Percentiles rank a stretch among this genome's conserved stretches.
phyloP scores from a whole-genome alignment of 2,113 vertebrate genomes.

The Oriolus oriolus region DNA sequence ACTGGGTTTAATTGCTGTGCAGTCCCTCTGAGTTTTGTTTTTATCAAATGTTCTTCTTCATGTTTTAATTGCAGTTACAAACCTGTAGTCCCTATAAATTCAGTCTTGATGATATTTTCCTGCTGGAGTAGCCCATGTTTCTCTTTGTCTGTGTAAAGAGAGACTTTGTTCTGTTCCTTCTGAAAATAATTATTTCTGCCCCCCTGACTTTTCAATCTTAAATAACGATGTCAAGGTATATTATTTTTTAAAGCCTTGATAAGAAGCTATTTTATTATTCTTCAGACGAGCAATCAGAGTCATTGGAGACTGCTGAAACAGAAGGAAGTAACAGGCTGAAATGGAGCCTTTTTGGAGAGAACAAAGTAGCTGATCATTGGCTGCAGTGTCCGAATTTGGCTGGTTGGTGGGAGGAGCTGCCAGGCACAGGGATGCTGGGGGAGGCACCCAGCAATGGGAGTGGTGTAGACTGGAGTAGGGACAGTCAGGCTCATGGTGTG shows the following conservation, averaged over 20 bases:
- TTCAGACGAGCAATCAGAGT: background rate
- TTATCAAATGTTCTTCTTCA: background rate
- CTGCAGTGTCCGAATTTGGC: accelerated
- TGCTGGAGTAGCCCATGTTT: background rate
- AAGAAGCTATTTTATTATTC: conserved; percentile 24
- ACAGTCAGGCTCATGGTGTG: background rate
- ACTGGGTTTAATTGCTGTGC: background rate
- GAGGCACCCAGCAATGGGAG: accelerated
- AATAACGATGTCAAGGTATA: background rate
- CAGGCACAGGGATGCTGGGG: background rate
- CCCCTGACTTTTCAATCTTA: background rate
- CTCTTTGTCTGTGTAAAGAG: background rate
- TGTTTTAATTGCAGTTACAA: background rate
- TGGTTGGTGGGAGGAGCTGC: background rate
- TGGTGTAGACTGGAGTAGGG: background rate
- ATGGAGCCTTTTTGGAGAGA: background rate
- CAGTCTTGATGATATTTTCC: background rate
- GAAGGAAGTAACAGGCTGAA: background rate
- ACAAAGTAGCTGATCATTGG: background rate
- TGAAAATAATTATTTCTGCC: background rate
- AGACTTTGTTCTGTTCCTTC: background rate
- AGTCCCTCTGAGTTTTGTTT: background rate
- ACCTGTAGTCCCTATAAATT: background rate
- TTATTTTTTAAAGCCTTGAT: conserved; percentile 36
- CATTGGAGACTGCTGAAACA: background rate